A percentile compares a stretch with the other conserved stretches of the same genome.
Conservation (phyloP, 2,113 vertebrate species). For the Panurus biarmicus region DNA sequence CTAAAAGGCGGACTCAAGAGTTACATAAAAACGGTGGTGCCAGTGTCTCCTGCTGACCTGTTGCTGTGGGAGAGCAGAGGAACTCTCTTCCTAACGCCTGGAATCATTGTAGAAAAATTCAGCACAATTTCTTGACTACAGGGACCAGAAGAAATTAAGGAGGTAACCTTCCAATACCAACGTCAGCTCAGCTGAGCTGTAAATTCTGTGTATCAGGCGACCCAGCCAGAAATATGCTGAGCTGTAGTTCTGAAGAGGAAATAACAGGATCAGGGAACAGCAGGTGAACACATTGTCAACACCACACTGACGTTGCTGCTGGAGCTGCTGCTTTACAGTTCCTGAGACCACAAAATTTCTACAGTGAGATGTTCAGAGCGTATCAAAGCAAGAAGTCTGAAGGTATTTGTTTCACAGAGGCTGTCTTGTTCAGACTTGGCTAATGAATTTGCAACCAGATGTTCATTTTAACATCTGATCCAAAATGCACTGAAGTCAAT, state of each 20-base stretch:
- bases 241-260: constrained; percentile 23
- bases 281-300: neutral
- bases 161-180: constrained; percentile 17
- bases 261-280: constrained; percentile 12
- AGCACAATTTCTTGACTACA: neutral
- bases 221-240: neutral
- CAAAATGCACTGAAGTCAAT: constrained; percentile 20
- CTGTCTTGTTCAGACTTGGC: neutral
- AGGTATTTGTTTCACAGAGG: neutral
- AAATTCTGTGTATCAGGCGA: neutral
- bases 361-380: neutral
- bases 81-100: neutral
- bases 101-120: neutral
- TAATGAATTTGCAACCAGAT: constrained; percentile 38
- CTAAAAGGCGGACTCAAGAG: neutral
- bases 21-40: neutral
- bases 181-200: constrained; percentile 10
- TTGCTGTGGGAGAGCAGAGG: neutral
- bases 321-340: neutral
- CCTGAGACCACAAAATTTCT: neutral
- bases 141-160: neutral
- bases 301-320: neutral
- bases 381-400: neutral
- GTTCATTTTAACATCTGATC: neutral
- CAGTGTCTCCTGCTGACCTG: neutral